Conservation (phyloP, 1,140 invertebrate species). For the Zaprionus taronus region DNA sequence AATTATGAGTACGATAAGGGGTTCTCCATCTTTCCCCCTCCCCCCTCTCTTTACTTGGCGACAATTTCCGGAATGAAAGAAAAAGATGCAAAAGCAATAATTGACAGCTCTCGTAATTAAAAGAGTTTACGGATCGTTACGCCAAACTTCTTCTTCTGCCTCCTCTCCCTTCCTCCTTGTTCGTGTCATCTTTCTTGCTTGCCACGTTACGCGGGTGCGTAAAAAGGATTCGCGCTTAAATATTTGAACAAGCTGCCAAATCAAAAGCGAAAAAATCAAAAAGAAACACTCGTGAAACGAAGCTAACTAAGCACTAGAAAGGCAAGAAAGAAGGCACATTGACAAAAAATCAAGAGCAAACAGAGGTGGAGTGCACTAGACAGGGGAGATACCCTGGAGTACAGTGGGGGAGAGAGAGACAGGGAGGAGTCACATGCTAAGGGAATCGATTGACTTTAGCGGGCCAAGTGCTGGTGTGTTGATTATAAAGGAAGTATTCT, state of each 20-base stretch:
- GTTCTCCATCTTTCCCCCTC: neutral
- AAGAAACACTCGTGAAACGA: slow-evolving; percentile 11
- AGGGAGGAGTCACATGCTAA: neutral
- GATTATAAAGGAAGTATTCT: neutral
- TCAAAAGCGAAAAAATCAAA: slow-evolving; percentile 18
- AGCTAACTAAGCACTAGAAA: slow-evolving; percentile 46
- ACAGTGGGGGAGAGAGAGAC: neutral
- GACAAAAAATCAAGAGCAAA: neutral
- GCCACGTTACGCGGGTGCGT: neutral
- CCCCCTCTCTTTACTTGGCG: neutral
- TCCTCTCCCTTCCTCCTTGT: neutral
- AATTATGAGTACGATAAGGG: slow-evolving; percentile 35
- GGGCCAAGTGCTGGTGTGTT: too few relatives aligned
- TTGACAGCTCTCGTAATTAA: slow-evolving; percentile 35
- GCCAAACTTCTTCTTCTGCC: neutral
- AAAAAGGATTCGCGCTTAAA: slow-evolving; percentile 11
- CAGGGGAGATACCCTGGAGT: neutral
- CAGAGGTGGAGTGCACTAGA: neutral
- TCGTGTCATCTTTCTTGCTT: neutral
- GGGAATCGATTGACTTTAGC: too few relatives aligned
- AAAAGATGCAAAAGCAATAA: slow-evolving; percentile 16
- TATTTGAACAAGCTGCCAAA: slow-evolving; percentile 29
- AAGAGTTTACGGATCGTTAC: slow-evolving; percentile 16
- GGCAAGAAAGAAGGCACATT: slow-evolving; percentile 8
- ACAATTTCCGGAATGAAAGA: slow-evolving; percentile 16